Evolutionary conservation across 30 jellyfish, hydroid and myxozoan species (phyloP).

Genomic region (Hydractinia echinata): DNA sequence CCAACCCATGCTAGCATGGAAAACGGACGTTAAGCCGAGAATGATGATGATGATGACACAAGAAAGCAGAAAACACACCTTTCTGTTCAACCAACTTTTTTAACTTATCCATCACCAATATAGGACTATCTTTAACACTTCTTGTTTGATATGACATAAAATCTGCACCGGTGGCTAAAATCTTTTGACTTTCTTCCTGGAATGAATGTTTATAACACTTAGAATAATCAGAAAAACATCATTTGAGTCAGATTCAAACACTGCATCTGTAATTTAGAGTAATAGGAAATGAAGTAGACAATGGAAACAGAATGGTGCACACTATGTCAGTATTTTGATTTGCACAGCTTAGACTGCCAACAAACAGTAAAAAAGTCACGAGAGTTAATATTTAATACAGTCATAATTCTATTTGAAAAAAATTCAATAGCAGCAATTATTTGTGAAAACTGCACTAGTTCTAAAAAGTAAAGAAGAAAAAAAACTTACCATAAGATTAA

Average conservation of each 20-base stretch:
- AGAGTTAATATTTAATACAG: too few species aligned
- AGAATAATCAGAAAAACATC: not conserved
- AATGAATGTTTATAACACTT: not conserved
- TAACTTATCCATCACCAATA: conserved; percentile 51
- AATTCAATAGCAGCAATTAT: too few species aligned
- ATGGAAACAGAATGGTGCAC: not conserved
- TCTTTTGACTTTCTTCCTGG: conserved; percentile 94
- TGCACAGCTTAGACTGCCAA: too few species aligned
- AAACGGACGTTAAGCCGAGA: too few species aligned
- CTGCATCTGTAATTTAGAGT: too few species aligned
- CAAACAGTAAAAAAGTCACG: too few species aligned
- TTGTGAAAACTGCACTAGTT: too few species aligned
- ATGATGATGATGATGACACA: too few species aligned
- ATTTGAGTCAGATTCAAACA: not conserved
- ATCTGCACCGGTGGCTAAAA: conserved; percentile 93
- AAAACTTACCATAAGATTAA: conserved; percentile 76
- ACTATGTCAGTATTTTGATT: not conserved
- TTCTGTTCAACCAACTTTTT: conserved; percentile 56
- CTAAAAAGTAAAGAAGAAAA: too few species aligned
- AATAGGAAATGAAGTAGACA: too few species aligned
- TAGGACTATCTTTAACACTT: conserved; percentile 80
- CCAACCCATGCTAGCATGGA: too few species aligned
- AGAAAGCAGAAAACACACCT: conserved; percentile 20
- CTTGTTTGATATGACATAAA: conserved; percentile 78
- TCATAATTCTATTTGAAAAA: too few species aligned